Base-by-base conservation (phyloP, 2,888 invertebrate genomes). In the Tipula helvola region DNA sequence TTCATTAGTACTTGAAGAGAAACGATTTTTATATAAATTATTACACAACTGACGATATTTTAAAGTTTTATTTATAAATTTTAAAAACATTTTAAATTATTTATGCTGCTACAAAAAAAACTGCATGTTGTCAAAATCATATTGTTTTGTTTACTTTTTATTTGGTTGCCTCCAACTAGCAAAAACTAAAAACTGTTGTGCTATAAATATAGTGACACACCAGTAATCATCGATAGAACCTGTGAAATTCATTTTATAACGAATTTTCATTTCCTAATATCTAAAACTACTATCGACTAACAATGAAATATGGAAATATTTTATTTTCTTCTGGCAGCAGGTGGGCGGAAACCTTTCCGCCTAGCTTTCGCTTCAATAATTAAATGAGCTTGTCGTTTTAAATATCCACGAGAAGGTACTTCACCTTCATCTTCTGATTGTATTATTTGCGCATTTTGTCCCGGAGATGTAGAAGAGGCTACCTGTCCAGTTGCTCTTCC, bases 301-400 rank as follows among this genome's bases (percentile, higher is more conserved):
- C 28, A 28, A 28, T 28, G 28, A 28, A 28, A 28, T 28, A 28
- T 28, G 1, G n/a, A n/a, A 28, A 1, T 28, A 28, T 28, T 28
- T 85, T 85, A 85, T 85, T 85, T 85, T 85, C 42, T 5, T 10
- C 85, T 39, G 18, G 5, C 42, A 12, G 18, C 90, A 42, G 90
- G 88, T 12, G 93, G 90, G 87, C 95, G 91, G 89, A 95, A 94
- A 5, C 95, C 95, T 90, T 96, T 96, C 86, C 96, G 93, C 47
- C 96, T 93, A 88, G 95, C 95, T 90, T 96, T 96, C 7, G 96
- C 95, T 90, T 97, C 97, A 2, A 97, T 94, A 85, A 97, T 95
- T 28, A 97, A 91, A 89, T 96, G 96, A 0, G 97, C 96, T 90
- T 97, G 97, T 87, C 96, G 93, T 91, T 97, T 97, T 87, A 97